Conservation (phyloP, 2,888 invertebrate species). For the Dromius quadrimaculatus region DNA sequence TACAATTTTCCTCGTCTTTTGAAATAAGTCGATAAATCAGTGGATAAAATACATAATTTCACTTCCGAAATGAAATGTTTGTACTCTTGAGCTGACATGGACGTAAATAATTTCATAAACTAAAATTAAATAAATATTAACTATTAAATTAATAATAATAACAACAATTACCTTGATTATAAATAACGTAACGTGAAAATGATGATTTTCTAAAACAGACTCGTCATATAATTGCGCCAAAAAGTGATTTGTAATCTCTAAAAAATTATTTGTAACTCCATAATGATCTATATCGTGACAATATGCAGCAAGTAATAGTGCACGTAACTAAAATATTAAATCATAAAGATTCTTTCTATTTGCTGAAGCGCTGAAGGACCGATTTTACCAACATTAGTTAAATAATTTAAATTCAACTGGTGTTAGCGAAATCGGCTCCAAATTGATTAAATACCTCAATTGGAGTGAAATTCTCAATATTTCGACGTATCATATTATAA, state of each 20-base stretch:
- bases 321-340: conserved; percentile 65
- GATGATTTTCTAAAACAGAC: conserved; percentile 73
- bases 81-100: conserved; percentile 60
- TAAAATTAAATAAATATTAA: conserved; percentile 57
- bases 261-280: conserved; percentile 74
- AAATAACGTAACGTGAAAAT: conserved; percentile 71
- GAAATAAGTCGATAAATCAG: conserved; percentile 73
- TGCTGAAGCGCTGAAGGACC: too few relatives aligned
- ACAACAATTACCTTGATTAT: conserved; percentile 68
- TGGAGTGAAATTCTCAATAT: conserved; percentile 67
- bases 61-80: conserved; percentile 68
- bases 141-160: background rate
- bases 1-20: conserved; percentile 69
- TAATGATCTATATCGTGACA: conserved; percentile 76
- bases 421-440: too few relatives aligned
- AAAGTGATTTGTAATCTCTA: conserved; percentile 69
- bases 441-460: conserved; percentile 68
- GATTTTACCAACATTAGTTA: background rate
- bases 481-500: conserved; percentile 69
- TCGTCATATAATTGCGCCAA: conserved; percentile 70
- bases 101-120: conserved; percentile 69
- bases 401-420: background rate
- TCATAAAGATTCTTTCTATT: background rate
- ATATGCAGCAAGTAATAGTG: conserved; percentile 70
- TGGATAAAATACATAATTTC: conserved; percentile 72